Conservation (phyloP, 2,113 vertebrate species). For the Herpetotheres cachinnans region DNA sequence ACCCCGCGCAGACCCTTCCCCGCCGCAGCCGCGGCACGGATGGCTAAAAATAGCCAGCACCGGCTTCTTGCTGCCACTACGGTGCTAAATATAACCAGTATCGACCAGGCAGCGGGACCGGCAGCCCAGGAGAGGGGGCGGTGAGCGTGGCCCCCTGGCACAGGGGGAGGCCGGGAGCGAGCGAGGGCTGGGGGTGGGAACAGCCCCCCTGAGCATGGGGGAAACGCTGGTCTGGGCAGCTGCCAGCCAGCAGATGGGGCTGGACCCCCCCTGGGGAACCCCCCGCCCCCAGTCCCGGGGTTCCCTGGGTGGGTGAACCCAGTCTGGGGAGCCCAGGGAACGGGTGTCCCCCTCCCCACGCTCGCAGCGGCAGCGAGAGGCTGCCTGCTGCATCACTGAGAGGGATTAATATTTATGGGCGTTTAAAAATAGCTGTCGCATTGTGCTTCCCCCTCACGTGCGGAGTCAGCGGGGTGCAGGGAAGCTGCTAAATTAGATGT, state of each 20-base stretch:
- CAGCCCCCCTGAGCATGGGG: rapidly evolving
- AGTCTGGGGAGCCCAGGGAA: background rate
- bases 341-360: background rate
- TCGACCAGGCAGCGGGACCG: background rate
- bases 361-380: background rate
- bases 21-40: background rate
- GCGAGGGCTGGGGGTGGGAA: background rate
- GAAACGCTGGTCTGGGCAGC: background rate
- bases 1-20: background rate
- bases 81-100: conserved; percentile 31
- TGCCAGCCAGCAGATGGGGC: background rate
- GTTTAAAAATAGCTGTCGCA: conserved; percentile 65
- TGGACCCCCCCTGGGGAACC: background rate
- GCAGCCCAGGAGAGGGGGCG: background rate
- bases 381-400: conserved; percentile 40
- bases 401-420: conserved; percentile 62
- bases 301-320: background rate
- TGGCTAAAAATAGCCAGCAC: conserved; percentile 31
- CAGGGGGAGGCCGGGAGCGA: background rate
- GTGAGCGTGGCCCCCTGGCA: background rate
- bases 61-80: background rate
- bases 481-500: conserved; percentile 69
- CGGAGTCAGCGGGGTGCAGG: conserved; percentile 63
- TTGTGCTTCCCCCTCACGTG: conserved; percentile 69
- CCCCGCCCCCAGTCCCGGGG: background rate